A percentile compares a stretch with the other conserved stretches of the same genome.
These are phyloP conservation scores for Bradypus variegatus DNA, from an alignment of 2,797 vertebrate genomes.

Conservation along the genomic window DNA sequence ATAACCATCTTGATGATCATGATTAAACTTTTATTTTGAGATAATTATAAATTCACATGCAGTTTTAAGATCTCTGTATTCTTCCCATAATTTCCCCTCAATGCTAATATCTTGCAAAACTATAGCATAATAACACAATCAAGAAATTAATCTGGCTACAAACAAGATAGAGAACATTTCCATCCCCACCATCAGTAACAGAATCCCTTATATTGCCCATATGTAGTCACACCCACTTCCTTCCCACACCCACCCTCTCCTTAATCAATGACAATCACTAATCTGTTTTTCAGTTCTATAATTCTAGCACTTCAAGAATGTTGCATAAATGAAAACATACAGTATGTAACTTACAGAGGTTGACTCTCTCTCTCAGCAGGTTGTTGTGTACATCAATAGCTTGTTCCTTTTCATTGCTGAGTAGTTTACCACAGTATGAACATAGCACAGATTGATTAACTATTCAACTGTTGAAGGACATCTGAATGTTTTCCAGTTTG, in stretches of 20 bases:
- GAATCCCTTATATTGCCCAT: too few relatives aligned
- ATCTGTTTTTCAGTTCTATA: neutral
- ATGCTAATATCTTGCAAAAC: neutral
- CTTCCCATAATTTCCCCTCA: neutral
- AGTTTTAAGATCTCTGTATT: neutral
- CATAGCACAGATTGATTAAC: neutral
- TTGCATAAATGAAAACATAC: neutral
- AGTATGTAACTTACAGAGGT: neutral
- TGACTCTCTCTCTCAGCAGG: neutral
- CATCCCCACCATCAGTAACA: too few relatives aligned
- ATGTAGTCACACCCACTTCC: neutral
- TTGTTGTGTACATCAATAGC: neutral
- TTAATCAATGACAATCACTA: neutral
- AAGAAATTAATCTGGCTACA: neutral
- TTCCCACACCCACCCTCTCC: neutral
- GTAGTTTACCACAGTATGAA: neutral
- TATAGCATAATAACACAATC: neutral
- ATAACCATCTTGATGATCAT: neutral
- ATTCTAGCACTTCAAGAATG: neutral
- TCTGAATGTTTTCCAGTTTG: neutral
- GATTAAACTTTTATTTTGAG: constrained; percentile 5
- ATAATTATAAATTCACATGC: neutral
- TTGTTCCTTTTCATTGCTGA: neutral
- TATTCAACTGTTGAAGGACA: neutral
- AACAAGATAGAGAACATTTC: neutral